A percentile compares a stretch with the other conserved stretches of the same genome.
phyloP scores from a whole-genome alignment of 2,888 invertebrate species.

The Drosophila nigritarsus region DNA sequence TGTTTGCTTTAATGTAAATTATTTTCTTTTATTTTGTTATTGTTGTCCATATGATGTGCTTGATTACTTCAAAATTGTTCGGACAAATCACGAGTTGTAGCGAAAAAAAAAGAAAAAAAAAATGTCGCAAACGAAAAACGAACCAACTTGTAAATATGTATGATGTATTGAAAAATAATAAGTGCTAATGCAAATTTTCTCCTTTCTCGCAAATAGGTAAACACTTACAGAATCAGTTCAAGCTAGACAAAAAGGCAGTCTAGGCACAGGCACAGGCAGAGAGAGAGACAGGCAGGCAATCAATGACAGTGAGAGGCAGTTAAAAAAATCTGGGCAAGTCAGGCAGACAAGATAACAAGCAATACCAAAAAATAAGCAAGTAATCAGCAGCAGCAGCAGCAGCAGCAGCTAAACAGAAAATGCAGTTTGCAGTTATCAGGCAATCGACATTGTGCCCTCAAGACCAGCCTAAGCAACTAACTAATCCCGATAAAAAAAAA shows the following conservation, averaged over 20 bases:
- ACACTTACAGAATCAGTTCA: constrained; percentile 81
- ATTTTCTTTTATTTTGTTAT: not conserved
- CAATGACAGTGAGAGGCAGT: constrained; percentile 68
- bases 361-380: constrained; percentile 23
- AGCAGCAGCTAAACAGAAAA: constrained; percentile 42
- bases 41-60: constrained; percentile 21
- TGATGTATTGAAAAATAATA: constrained; percentile 23
- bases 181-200: constrained; percentile 79
- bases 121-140: constrained; percentile 24
- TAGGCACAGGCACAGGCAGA: constrained; percentile 70
- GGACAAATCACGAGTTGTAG: constrained; percentile 30
- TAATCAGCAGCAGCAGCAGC: constrained; percentile 50
- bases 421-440: constrained; percentile 48
- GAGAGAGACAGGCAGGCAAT: constrained; percentile 55
- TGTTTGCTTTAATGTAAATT: not conserved
- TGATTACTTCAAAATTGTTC: constrained; percentile 38
- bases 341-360: constrained; percentile 66
- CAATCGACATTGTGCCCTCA: constrained; percentile 40
- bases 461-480: constrained; percentile 53
- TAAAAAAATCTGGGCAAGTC: constrained; percentile 54
- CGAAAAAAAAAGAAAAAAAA: not conserved
- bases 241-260: constrained; percentile 77
- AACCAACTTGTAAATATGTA: constrained; percentile 38
- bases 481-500: constrained; percentile 33
- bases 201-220: constrained; percentile 83